Conservation (phyloP, 2,797 vertebrate genomes). For the Distichodus sexfasciatus region DNA sequence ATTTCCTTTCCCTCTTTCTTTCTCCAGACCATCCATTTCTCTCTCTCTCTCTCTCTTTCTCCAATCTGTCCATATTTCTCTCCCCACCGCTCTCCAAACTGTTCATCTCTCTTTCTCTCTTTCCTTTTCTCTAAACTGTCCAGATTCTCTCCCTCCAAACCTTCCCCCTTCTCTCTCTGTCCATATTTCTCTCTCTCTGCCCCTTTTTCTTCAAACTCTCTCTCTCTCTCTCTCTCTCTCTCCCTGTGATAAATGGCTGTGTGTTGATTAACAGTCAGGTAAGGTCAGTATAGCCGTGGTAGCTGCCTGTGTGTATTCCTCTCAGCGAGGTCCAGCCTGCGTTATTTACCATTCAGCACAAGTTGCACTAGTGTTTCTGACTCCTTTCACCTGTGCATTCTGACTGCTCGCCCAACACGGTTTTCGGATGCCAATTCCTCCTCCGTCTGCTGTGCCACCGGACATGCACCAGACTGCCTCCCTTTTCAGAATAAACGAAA, state of each 20-base stretch:
- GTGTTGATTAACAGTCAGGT: conserved; percentile 66
- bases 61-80: conserved; percentile 3
- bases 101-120: too few relatives aligned
- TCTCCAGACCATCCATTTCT: too few relatives aligned
- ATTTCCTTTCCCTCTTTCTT: background rate
- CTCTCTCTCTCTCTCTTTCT: background rate
- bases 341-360: conserved; percentile 48
- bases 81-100: conserved; percentile 19
- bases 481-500: conserved; percentile 20
- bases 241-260: conserved; percentile 70
- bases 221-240: conserved; percentile 15
- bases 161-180: background rate
- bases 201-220: conserved; percentile 14
- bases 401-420: conserved; percentile 8
- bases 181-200: background rate
- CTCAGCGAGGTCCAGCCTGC: conserved; percentile 57
- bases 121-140: background rate
- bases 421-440: conserved; percentile 32
- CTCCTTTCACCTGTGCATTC: conserved; percentile 24
- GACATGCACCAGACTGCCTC: conserved; percentile 1
- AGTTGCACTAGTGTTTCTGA: conserved; percentile 19
- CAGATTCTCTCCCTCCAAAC: background rate
- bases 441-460: conserved; percentile 35
- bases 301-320: conserved; percentile 60
- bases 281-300: conserved; percentile 66